These are phyloP conservation scores for Ciconia maguari DNA, from an alignment of 2,113 vertebrate species.

Conservation along the genomic window DNA sequence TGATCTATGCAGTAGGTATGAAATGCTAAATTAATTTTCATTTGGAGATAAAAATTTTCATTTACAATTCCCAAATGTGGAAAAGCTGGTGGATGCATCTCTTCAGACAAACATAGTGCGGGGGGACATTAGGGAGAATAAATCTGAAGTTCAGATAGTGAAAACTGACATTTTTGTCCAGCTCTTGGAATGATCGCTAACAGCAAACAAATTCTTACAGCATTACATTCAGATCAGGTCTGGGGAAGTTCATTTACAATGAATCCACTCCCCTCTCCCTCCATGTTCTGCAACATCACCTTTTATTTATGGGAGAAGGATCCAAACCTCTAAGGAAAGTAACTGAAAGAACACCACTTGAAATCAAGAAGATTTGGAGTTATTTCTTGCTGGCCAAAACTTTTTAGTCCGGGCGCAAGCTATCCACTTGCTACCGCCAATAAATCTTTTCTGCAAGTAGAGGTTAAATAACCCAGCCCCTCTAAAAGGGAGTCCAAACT, in stretches of 20 bases:
- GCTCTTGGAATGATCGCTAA: neutral
- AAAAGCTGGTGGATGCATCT: neutral
- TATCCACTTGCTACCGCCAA: neutral
- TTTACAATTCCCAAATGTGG: neutral
- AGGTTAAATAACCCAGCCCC: neutral
- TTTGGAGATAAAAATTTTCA: neutral
- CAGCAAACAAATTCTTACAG: neutral
- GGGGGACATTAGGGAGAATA: neutral
- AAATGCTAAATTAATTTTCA: neutral
- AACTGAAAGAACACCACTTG: neutral
- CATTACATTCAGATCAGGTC: neutral
- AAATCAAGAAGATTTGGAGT: neutral
- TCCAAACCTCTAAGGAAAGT: neutral
- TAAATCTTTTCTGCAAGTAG: neutral
- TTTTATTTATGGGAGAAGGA: neutral
- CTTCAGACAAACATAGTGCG: neutral
- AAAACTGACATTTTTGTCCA: neutral
- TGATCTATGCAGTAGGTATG: neutral
- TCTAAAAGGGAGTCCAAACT: neutral
- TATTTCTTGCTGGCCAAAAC: neutral
- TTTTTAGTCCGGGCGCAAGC: neutral
- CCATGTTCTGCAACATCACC: neutral
- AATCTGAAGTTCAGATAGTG: neutral
- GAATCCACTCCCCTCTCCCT: neutral
- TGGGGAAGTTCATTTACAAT: neutral